Conservation (phyloP, 2,888 invertebrate species). For the Oscheius sp. region DNA sequence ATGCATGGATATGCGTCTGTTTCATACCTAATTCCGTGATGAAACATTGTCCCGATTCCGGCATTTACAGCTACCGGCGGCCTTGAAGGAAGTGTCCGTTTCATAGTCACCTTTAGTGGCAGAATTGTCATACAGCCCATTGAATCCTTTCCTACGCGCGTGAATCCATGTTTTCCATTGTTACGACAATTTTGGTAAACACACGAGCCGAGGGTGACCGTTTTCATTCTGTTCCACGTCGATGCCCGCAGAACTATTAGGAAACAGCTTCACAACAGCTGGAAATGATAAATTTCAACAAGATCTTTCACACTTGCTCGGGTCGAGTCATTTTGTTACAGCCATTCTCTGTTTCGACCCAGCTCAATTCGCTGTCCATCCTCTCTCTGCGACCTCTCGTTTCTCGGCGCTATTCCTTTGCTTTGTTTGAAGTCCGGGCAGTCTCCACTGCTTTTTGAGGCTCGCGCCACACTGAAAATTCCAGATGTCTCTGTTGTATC, state of each 20-base stretch:
- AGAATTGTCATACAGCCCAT: not conserved
- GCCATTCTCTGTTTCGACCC: conserved; percentile 12
- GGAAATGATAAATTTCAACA: conserved; percentile 22
- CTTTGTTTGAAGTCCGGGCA: conserved; percentile 33
- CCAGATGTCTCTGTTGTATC: conserved; percentile 17
- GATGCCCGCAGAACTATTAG: conserved; percentile 1
- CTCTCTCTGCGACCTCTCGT: conserved; percentile 21
- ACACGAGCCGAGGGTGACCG: conserved; percentile 10
- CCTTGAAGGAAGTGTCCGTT: not conserved
- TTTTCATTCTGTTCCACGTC: not conserved
- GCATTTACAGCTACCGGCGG: conserved; percentile 4
- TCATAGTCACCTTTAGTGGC: not conserved
- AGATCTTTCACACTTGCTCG: conserved; percentile 26
- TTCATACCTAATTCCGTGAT: conserved; percentile 17
- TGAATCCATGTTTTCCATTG: conserved; percentile 23
- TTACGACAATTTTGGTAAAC: conserved; percentile 28
- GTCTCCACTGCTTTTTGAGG: conserved; percentile 33
- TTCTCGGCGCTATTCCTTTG: not conserved
- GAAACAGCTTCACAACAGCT: conserved; percentile 7
- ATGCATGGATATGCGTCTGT: conserved; percentile 30
- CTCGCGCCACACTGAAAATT: conserved; percentile 14
- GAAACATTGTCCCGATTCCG: conserved; percentile 15
- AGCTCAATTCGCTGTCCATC: conserved; percentile 5
- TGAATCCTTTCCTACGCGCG: not conserved
- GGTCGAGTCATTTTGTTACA: conserved; percentile 25